Percentiles rank a stretch among this genome's conserved stretches.
phyloP scores from a whole-genome alignment of 2,797 vertebrate species.

The Gila robusta region DNA sequence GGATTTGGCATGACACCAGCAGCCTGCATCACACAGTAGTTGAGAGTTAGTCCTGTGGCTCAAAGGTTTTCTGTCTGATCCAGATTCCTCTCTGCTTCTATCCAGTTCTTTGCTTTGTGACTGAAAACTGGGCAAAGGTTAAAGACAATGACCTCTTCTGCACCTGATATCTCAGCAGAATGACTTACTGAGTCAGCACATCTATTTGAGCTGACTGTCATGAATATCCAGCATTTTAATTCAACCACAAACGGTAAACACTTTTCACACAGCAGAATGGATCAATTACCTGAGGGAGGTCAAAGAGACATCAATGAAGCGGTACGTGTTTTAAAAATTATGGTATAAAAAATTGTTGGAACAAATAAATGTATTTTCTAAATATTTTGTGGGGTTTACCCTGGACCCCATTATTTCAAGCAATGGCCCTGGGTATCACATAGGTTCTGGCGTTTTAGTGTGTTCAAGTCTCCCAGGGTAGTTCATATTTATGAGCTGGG shows the following conservation, averaged over 20 bases:
- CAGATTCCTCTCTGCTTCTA: neutral
- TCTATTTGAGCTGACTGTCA: conserved; percentile 17
- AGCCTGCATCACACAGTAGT: neutral
- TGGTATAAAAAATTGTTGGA: neutral
- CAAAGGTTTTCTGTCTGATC: neutral
- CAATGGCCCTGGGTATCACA: neutral
- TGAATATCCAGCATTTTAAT: conserved; percentile 37
- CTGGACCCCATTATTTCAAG: neutral
- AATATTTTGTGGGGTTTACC: neutral
- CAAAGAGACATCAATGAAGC: conserved; percentile 3
- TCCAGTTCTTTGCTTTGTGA: conserved; percentile 17
- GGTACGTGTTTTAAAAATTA: neutral
- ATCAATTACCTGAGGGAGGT: conserved; percentile 11
- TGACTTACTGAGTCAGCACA: conserved; percentile 14
- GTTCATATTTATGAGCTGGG: neutral
- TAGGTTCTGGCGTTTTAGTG: neutral
- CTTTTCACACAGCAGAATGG: neutral
- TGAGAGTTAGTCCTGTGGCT: neutral
- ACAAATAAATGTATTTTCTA: neutral
- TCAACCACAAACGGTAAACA: conserved; percentile 10
- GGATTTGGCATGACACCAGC: conserved; percentile 2
- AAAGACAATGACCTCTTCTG: conserved; percentile 27
- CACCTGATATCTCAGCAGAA: conserved; percentile 30
- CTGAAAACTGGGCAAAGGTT: conserved; percentile 5
- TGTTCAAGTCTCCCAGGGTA: neutral